Percentiles rank a stretch among this genome's conserved stretches.
These are phyloP conservation scores for Helicorthomorpha holstii DNA, from an alignment of 1,140 invertebrate genomes.

Conservation along the genomic window DNA sequence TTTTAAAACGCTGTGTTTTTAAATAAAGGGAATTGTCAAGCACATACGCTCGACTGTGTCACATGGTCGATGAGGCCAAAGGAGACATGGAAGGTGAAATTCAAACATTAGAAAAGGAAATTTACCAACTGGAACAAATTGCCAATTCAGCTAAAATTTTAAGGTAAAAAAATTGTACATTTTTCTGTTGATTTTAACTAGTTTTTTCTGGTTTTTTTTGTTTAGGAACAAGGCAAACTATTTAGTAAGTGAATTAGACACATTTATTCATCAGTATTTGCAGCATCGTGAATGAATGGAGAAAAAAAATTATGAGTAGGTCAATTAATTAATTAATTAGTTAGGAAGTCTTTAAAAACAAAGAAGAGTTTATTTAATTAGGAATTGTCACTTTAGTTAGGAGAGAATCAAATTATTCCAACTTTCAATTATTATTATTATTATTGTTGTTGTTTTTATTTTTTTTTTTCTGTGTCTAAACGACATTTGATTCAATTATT, in stretches of 20 bases:
- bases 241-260: conserved; percentile 69
- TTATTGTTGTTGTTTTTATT: no score
- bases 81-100: conserved; percentile 70
- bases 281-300: not conserved
- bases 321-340: no score
- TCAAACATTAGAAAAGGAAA: conserved; percentile 49
- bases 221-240: conserved; percentile 80
- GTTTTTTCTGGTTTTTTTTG: conserved; percentile 1
- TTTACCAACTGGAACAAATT: conserved; percentile 53
- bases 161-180: no score
- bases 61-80: conserved; percentile 82
- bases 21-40: conserved; percentile 67
- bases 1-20: conserved; percentile 11
- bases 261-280: conserved; percentile 71
- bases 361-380: no score
- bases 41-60: conserved; percentile 81
- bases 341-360: no score
- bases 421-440: no score
- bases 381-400: no score
- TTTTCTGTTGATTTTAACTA: no score
- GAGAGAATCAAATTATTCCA: no score
- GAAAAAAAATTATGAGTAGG: no score
- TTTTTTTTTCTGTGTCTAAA: no score
- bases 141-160: conserved; percentile 51
- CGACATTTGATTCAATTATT: not conserved